phyloP scores from a whole-genome alignment of 2,888 invertebrate genomes.

The Limnephilus lunatus region DNA sequence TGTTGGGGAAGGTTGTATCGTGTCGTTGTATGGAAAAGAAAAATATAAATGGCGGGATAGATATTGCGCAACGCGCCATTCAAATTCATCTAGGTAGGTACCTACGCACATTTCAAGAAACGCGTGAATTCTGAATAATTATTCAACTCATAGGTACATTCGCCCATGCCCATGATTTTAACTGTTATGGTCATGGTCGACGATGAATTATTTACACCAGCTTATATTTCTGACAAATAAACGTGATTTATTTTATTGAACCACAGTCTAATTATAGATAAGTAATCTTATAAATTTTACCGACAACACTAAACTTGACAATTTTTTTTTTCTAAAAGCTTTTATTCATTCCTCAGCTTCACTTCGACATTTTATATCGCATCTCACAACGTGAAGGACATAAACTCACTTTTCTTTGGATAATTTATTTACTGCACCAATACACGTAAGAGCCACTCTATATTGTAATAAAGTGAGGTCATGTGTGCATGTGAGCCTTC shows the following conservation, averaged over 20 bases:
- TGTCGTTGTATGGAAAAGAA: not conserved
- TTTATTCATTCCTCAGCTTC: not conserved
- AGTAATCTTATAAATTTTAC: too few species aligned
- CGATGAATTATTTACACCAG: not conserved
- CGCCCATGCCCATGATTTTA: not conserved
- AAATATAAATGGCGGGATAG: not conserved
- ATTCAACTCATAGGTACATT: not conserved
- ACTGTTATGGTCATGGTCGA: not conserved
- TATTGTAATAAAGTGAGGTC: not conserved
- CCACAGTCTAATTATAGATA: not conserved
- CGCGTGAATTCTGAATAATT: not conserved
- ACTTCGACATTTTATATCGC: not conserved
- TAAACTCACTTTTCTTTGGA: conserved; percentile 15
- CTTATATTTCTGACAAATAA: not conserved
- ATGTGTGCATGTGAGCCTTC: not conserved
- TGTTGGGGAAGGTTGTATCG: not conserved
- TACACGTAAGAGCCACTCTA: conserved; percentile 7
- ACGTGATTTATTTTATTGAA: not conserved
- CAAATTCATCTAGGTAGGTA: not conserved
- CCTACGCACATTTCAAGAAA: not conserved
- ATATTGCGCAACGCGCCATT: not conserved
- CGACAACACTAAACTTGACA: too few species aligned
- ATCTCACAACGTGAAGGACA: conserved; percentile 3
- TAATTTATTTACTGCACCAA: conserved; percentile 22
- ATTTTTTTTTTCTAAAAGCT: not conserved